Evolutionary conservation across 1,140 invertebrate species (phyloP).

Genomic region (Pseudomyrmex concolor): DNA sequence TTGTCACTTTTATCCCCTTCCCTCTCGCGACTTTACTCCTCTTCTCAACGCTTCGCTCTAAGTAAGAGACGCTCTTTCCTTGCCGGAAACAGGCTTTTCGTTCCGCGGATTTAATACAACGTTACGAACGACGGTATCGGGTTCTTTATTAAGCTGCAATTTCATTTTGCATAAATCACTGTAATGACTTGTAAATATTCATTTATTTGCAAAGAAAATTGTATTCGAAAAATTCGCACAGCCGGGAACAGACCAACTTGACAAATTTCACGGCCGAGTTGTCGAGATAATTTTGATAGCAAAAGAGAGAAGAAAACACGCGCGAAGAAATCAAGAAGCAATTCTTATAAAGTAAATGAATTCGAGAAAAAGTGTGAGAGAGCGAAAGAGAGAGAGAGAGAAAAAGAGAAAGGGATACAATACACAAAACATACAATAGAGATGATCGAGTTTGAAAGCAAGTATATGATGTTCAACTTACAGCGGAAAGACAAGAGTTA

Average conservation of each 20-base stretch:
- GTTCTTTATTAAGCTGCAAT: slow-evolving; percentile 33
- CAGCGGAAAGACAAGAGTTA: slow-evolving; percentile 3
- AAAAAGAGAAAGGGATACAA: slow-evolving; percentile 19
- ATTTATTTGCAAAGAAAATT: slow-evolving; percentile 43
- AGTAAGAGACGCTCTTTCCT: slow-evolving; percentile 57
- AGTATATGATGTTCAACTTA: slow-evolving; percentile 39
- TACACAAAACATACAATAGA: slow-evolving; percentile 35
- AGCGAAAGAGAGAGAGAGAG: slow-evolving; percentile 11
- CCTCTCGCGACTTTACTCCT: slow-evolving; percentile 30
- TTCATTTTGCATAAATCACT: slow-evolving; percentile 52
- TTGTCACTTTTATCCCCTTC: slow-evolving; percentile 56
- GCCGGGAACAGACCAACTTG: slow-evolving; percentile 5
- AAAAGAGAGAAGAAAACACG: slow-evolving; percentile 11
- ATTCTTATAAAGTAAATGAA: slow-evolving; percentile 36
- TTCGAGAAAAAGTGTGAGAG: slow-evolving; percentile 17
- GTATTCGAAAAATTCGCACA: slow-evolving; percentile 23
- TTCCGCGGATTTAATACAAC: slow-evolving; percentile 45
- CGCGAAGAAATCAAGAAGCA: slow-evolving; percentile 27
- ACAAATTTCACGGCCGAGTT: slow-evolving; percentile 24
- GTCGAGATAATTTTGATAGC: slow-evolving; percentile 38
- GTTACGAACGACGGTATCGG: slow-evolving; percentile 23
- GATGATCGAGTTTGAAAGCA: slow-evolving; percentile 47
- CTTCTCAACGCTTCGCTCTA: slow-evolving; percentile 39
- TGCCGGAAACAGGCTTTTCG: slow-evolving; percentile 49
- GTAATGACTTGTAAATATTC: slow-evolving; percentile 53